Evolutionary conservation across 2,797 vertebrate species (phyloP), one percentile per base, ranked within the genome.

Genomic region (Heteromormyrus szaboi): DNA sequence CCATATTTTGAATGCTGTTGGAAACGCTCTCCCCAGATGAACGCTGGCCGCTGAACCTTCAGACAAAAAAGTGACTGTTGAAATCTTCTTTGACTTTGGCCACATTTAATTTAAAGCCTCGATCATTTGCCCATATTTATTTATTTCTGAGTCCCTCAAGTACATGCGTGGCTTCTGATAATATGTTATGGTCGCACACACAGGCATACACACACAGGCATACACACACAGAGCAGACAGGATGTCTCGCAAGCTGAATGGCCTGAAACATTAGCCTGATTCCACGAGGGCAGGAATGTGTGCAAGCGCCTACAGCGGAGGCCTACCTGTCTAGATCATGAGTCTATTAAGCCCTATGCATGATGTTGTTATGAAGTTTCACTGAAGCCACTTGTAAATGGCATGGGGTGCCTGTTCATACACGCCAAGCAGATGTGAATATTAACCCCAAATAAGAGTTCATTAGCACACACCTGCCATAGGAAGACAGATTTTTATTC

Each of bases 401-500:
- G 12, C 54, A 48, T 46, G 2, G 22, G 81, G 56, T 6, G 29
- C 29, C 81, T 89, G 88, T 85, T 85, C 25, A 7, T 89, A 81
- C 88, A 89, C 1, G 88, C 79, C 17, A 25, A 48, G 76, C 88
- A 88, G 76, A 56, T 89, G 81, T 89, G 81, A 85, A 51, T 11
- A 37, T 68, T 65, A 53, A 33, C 53, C 76, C 12, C 79, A 48
- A 33, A 33, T 37, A 51, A 50, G 44, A 72, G 87, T 72, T 72
- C 62, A 88, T 88, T 88, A 88, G 25, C 59, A 72, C 54, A 44
- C 59, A 88, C 87, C 54, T 65, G 88, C 44, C 56, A 9, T 8
- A 59, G 54, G 33, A 62, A 85, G 54, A 50, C 41, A 6, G 11
- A 56, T 50, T 65, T 44, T 8, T 41, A 50, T 48, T 46, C 76